phyloP scores from a whole-genome alignment of 2,797 vertebrate genomes.

The Phylloscopus collybita region DNA sequence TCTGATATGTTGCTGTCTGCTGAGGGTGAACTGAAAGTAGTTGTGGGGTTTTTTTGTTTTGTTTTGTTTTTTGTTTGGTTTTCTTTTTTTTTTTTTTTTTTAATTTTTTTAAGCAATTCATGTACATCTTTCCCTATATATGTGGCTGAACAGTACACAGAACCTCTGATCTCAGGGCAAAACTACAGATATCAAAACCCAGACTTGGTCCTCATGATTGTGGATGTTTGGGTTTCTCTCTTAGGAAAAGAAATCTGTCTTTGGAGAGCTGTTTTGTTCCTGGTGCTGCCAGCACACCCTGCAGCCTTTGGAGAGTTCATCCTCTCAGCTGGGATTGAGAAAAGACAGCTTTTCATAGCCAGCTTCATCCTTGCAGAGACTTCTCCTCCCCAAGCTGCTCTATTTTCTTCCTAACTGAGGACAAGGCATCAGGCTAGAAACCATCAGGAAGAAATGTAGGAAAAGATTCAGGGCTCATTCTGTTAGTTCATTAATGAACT shows the following conservation, averaged over 20 bases:
- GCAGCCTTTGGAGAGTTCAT: background rate
- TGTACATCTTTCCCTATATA: accelerated
- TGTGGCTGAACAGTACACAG: background rate
- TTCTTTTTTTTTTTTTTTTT: background rate
- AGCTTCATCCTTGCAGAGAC: background rate
- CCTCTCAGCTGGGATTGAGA: background rate
- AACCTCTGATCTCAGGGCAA: background rate
- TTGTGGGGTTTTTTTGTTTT: too few species aligned
- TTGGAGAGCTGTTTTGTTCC: background rate
- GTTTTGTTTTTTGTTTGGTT: too few species aligned
- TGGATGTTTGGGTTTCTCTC: background rate
- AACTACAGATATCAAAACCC: background rate
- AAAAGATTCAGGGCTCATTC: background rate
- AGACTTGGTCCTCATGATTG: accelerated
- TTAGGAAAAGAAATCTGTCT: background rate
- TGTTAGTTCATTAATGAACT: background rate
- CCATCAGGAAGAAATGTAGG: background rate
- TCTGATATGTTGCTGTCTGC: background rate
- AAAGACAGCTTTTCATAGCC: background rate
- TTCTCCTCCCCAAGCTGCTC: background rate
- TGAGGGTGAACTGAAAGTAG: background rate
- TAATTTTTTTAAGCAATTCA: accelerated
- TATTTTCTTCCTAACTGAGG: background rate
- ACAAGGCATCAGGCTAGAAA: background rate
- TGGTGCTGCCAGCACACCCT: background rate